These are phyloP conservation scores for Rissa tridactyla DNA, from an alignment of 2,113 vertebrate species.

Conservation along the genomic window DNA sequence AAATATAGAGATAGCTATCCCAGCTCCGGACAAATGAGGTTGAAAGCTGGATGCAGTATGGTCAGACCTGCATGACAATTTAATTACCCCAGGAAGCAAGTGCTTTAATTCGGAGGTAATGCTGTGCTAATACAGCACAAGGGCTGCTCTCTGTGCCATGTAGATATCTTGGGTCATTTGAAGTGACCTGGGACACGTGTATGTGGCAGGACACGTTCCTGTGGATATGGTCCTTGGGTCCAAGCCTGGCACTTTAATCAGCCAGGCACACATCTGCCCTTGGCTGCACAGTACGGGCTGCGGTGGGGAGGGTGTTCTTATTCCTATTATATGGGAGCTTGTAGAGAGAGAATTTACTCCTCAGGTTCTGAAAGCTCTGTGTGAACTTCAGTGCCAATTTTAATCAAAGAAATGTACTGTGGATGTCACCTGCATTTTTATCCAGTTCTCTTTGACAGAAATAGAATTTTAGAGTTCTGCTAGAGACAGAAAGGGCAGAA, in stretches of 20 bases:
- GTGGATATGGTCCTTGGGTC: neutral
- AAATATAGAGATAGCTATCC: neutral
- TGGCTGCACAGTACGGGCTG: neutral
- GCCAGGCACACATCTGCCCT: neutral
- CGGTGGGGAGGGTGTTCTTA: neutral
- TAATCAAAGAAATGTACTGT: conserved; percentile 51
- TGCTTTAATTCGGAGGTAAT: neutral
- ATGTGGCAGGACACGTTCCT: neutral
- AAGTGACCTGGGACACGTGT: neutral
- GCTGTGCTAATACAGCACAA: neutral
- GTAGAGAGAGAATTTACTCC: conserved; percentile 22
- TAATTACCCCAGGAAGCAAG: neutral
- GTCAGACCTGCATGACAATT: neutral
- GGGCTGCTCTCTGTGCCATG: neutral
- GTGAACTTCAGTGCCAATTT: conserved; percentile 3
- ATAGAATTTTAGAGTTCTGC: conserved; percentile 41
- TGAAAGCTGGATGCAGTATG: neutral
- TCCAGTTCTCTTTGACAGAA: conserved; percentile 35
- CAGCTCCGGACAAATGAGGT: neutral
- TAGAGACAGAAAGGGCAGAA: conserved; percentile 1
- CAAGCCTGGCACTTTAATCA: neutral
- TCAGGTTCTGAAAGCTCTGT: neutral
- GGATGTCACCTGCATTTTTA: conserved; percentile 57
- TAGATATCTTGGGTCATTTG: neutral
- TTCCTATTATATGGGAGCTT: neutral